These are phyloP conservation scores for Bembecia ichneumoniformis DNA, from an alignment of 2,888 invertebrate genomes.

Conservation along the genomic window DNA sequence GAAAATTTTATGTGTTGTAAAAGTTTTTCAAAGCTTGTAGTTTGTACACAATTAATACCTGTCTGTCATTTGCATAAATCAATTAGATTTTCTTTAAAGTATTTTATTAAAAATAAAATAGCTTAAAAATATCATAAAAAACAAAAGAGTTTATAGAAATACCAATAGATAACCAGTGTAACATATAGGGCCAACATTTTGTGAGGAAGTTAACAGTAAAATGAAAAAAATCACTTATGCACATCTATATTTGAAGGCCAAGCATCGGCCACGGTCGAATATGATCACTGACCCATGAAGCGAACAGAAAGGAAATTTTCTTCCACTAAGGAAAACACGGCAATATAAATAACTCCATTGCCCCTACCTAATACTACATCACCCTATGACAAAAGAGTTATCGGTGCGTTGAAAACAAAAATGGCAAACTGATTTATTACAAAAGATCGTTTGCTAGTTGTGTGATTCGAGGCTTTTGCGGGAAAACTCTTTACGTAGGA, in stretches of 20 bases:
- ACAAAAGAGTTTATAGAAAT: no score
- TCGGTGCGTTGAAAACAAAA: slow-evolving; percentile 74
- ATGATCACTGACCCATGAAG: slow-evolving; percentile 72
- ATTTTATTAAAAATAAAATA: no score
- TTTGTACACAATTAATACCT: no score
- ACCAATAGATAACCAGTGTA: no score
- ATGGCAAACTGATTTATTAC: slow-evolving; percentile 67
- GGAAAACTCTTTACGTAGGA: neutral
- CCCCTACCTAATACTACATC: slow-evolving; percentile 57
- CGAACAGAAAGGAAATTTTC: slow-evolving; percentile 71
- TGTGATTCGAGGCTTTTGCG: slow-evolving; percentile 13
- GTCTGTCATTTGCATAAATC: no score
- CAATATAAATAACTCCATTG: slow-evolving; percentile 71
- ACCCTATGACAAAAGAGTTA: slow-evolving; percentile 73
- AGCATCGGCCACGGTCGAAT: slow-evolving; percentile 41
- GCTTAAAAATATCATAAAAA: no score
- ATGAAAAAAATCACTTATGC: no score
- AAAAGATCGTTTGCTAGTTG: slow-evolving; percentile 45
- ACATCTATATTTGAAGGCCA: neutral
- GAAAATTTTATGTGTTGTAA: no score
- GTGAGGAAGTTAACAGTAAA: no score
- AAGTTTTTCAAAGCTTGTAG: no score
- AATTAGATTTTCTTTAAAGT: no score
- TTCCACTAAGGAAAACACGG: slow-evolving; percentile 66
- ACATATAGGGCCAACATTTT: no score